Base-by-base conservation (phyloP, 1,140 invertebrate species). In the Trichonephila clavata region DNA sequence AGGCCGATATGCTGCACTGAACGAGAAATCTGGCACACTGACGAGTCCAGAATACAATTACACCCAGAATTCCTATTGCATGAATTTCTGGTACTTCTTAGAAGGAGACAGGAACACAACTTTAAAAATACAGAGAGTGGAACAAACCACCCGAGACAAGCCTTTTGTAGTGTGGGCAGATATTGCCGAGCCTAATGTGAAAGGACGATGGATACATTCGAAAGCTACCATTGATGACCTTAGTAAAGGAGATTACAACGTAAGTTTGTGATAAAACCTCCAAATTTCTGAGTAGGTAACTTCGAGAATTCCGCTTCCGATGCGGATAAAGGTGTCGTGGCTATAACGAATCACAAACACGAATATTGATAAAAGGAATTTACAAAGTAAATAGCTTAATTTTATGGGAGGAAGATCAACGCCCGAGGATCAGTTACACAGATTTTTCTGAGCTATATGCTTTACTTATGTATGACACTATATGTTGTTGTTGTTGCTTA, bases 61-160 rank as follows among this genome's bases (percentile, higher is more conserved):
- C 59, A 86, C 91, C 6, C 13, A 60, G 20, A 32, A 27, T 24
- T 71, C 68, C 0, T 87, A 90, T 59, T 94, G 94, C n/a, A 81
- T 94, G 7, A 83, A 93, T 60, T 94, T 94, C 60, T 94, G 94
- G 94, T 94, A 89, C 43, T 93, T 94, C 87, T 32, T 94, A 2
- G 86, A 94, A 32, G 94, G 92, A 39, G 68, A 61, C 8, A 57
- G 83, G 39, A 20, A 81, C 1, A 61, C 90, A 27, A 8, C 18
- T 20, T 80, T 94, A 1, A 57, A 90, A 61, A 50, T 94, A 1
- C n/a, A 57, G 16, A 94, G 60, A 61, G 60, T n/a, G 14, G 65
- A 89, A 90, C 20, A 84, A 32, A 61, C 77, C 7, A 57, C 60
- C 3, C 57, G 32, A 6, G 27, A 71, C 6, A 60, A 59, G 20